Base-by-base conservation (phyloP, 2,888 invertebrate species). In the Leucozona laternaria region DNA sequence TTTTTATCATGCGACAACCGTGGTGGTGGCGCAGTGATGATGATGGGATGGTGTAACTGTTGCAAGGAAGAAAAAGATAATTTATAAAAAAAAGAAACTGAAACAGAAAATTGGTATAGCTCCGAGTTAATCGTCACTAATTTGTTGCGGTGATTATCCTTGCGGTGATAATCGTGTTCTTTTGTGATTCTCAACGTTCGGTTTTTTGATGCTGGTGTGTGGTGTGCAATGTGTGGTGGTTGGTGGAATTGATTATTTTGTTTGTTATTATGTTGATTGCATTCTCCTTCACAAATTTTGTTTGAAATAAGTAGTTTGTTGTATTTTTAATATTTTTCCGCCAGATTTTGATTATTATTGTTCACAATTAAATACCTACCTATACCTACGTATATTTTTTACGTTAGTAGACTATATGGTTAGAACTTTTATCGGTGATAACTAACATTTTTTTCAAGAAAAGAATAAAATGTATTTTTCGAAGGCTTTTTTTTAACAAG, bases 121-220 rank as follows among this genome's bases (percentile, higher is more conserved):
- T 81, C 70, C 64, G 64, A 86, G 81, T 86, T 71, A 81, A 82
- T 86, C 81, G 75, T 82, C 78, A 79, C 86, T 86, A 81, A 86
- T 81, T 86, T 81, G 75, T 75, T 82, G 71, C 78, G 75, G 85
- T 78, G 85, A 80, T 85, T 80, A 85, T 80, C 85, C 85, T 85
- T 80, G 72, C 80, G 60, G 81, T 86, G 78, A 81, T 86, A 81
- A 79, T 86, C 81, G 64, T 86, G 78, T 82, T 86, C 70, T 75
- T 81, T 82, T 86, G 70, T 86, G 76, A 70, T 81, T 71, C 58
- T 64, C 43, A 17, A 45, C 4, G 45, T 45, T 45, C 8, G 10
- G 17, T 8, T 8, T 17, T 45, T 17, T 45, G n/a, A 2, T n/a
- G 6, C 5, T n/a, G 17, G 8, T 17, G n/a, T 45, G 8, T 15